Percentiles rank a stretch among this genome's conserved stretches.
These are phyloP conservation scores for Alectoris magna DNA, from an alignment of 2,797 vertebrate genomes.

Conservation along the genomic window DNA sequence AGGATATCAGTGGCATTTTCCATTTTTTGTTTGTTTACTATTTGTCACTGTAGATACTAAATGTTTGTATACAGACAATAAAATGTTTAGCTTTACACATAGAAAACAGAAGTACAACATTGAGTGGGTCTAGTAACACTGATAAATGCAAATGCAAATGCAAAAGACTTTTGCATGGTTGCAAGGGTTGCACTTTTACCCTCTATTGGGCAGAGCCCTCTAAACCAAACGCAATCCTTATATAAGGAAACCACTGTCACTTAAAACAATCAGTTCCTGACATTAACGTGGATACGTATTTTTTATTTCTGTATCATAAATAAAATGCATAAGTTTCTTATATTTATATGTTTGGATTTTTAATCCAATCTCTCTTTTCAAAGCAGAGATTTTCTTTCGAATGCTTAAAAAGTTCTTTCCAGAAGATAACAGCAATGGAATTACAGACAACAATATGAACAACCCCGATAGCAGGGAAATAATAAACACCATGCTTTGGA, in stretches of 20 bases:
- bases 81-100: background rate
- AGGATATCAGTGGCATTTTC: too few relatives aligned
- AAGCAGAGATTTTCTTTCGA: background rate
- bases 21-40: too few relatives aligned
- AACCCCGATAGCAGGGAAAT: background rate
- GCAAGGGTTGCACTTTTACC: background rate
- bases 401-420: background rate
- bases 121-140: background rate
- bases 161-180: background rate
- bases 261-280: background rate
- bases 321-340: background rate
- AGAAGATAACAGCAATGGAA: background rate
- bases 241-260: background rate
- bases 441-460: background rate
- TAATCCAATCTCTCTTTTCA: background rate
- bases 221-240: background rate
- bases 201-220: background rate
- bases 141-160: background rate
- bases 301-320: background rate
- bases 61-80: too few relatives aligned
- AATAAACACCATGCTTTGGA: background rate
- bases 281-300: accelerated
- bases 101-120: background rate
- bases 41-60: too few relatives aligned
- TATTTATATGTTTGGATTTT: background rate